Percentiles rank a stretch among this genome's conserved stretches.
phyloP scores from a whole-genome alignment of 2,888 invertebrate genomes.

The Hirtodrosophila alboralis region DNA sequence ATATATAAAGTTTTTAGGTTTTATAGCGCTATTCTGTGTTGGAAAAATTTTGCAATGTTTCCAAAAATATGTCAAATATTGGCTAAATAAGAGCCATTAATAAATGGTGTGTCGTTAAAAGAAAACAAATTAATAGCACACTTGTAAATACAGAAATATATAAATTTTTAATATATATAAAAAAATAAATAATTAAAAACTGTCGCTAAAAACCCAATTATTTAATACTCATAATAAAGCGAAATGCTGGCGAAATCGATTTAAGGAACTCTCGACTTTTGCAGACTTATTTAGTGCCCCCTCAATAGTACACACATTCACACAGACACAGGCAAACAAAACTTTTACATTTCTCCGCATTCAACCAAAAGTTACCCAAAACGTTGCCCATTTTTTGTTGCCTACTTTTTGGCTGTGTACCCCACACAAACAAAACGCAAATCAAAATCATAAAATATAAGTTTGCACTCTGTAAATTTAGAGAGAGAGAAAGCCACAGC shows the following conservation, averaged over 20 bases:
- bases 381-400: conserved; percentile 52
- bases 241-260: neutral
- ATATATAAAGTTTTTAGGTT: no score
- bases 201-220: no score
- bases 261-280: conserved; percentile 19
- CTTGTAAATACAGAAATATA: no score
- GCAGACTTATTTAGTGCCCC: neutral
- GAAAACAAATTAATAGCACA: no score
- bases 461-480: conserved; percentile 79
- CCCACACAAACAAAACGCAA: conserved; percentile 46
- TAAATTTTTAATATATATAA: no score
- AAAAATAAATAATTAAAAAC: no score
- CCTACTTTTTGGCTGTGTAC: conserved; percentile 63
- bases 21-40: no score
- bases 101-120: no score
- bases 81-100: no score
- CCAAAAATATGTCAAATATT: no score
- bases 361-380: conserved; percentile 7
- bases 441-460: conserved; percentile 79
- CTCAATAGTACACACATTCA: conserved; percentile 14
- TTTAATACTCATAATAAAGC: neutral
- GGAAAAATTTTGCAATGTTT: no score
- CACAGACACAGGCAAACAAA: conserved; percentile 23
- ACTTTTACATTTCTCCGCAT: conserved; percentile 25
- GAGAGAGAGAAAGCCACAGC: conserved; percentile 66